phyloP scores from a whole-genome alignment of 2,888 invertebrate species.

The Prosopocoilus inquinatus region DNA sequence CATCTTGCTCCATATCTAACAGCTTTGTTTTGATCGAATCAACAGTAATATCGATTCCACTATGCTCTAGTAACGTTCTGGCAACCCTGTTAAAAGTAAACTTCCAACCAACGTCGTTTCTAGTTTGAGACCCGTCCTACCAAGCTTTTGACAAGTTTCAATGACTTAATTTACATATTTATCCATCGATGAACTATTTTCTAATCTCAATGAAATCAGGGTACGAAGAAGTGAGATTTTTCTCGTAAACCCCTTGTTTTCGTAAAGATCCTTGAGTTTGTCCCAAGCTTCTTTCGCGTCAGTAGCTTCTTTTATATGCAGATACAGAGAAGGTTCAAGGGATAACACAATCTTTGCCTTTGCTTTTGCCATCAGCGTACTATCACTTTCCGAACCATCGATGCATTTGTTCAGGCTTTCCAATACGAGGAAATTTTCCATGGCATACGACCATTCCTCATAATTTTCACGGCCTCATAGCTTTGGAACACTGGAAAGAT shows the following conservation, averaged over 20 bases:
- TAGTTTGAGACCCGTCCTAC: not conserved
- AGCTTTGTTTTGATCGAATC: too few relatives aligned
- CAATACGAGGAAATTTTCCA: slow-evolving; percentile 1
- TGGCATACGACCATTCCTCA: not conserved
- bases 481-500: not conserved
- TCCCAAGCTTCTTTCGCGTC: slow-evolving; percentile 26
- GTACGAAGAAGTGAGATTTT: slow-evolving; percentile 19
- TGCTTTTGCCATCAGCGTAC: not conserved
- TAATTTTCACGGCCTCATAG: slow-evolving; percentile 1
- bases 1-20: too few relatives aligned
- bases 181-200: not conserved
- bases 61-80: too few relatives aligned
- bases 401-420: not conserved
- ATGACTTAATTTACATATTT: not conserved
- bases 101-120: not conserved
- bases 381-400: not conserved
- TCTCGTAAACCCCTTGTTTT: slow-evolving; percentile 26
- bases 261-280: slow-evolving; percentile 26
- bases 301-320: slow-evolving; percentile 28
- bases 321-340: not conserved
- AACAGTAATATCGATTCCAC: too few relatives aligned
- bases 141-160: not conserved
- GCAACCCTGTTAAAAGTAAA: not conserved
- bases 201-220: not conserved
- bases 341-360: slow-evolving; percentile 1